Percentiles rank a stretch among this genome's conserved stretches.
Conservation (phyloP, 2,113 vertebrate genomes). For the Apus apus region DNA sequence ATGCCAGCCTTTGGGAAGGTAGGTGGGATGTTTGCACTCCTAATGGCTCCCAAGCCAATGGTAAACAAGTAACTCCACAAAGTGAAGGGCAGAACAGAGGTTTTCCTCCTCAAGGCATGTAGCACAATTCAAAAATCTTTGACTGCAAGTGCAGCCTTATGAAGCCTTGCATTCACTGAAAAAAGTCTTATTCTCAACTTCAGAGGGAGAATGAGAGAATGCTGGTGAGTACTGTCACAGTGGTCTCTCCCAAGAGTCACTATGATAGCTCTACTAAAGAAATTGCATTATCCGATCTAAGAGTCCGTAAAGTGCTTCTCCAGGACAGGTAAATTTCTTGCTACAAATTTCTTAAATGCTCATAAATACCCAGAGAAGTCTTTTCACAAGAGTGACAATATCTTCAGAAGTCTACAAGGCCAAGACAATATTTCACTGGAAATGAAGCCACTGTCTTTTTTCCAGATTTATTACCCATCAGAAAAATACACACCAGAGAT, state of each 20-base stretch:
- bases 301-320: neutral
- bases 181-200: neutral
- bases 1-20: neutral
- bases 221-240: neutral
- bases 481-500: neutral
- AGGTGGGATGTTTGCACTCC: neutral
- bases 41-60: neutral
- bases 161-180: neutral
- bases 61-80: neutral
- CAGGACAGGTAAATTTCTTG: neutral
- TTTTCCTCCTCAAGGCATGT: neutral
- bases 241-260: neutral
- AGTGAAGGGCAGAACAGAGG: neutral
- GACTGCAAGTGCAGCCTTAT: neutral
- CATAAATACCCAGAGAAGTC: neutral
- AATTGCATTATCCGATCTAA: neutral
- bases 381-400: neutral
- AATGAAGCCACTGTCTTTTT: neutral
- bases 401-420: neutral
- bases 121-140: neutral
- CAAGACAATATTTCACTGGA: neutral
- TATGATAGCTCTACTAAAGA: neutral
- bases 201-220: neutral
- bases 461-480: neutral
- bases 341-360: neutral